Evolutionary conservation across 2,797 vertebrate species (phyloP).

Genomic region (Hydrophis major): DNA sequence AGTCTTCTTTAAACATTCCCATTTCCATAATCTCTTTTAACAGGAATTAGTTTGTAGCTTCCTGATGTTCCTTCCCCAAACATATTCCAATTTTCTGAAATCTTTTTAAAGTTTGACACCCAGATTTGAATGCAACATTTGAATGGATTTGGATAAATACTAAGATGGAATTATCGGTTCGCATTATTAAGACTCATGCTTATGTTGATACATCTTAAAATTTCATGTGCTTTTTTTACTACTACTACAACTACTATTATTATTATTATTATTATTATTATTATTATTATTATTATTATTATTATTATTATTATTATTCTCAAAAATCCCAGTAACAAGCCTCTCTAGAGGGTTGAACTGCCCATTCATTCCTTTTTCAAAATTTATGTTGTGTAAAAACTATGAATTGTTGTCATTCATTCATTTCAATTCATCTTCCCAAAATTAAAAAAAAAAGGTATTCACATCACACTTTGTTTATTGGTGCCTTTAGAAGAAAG

Average conservation of each 20-base stretch:
- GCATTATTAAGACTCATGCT: not conserved
- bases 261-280: too few relatives aligned
- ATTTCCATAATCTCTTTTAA: not conserved
- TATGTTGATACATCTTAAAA: not conserved
- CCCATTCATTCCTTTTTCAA: not conserved
- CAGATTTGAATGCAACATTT: not conserved
- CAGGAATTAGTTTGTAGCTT: not conserved
- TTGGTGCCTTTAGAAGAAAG: constrained; percentile 1
- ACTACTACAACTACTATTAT: too few relatives aligned
- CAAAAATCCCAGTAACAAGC: not conserved
- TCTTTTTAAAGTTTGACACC: not conserved
- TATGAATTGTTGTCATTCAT: constrained; percentile 12
- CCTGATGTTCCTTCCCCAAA: not conserved
- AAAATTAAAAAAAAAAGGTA: not conserved
- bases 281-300: too few relatives aligned
- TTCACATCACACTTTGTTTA: not conserved
- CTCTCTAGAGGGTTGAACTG: not conserved
- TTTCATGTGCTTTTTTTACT: not conserved
- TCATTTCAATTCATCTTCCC: constrained; percentile 20
- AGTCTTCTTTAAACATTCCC: not conserved
- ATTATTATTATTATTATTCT: too few relatives aligned
- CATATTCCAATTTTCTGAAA: not conserved
- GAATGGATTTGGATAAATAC: not conserved
- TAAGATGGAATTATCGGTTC: not conserved
- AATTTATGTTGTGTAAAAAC: constrained; percentile 6